Base-by-base conservation (phyloP, 2,888 invertebrate genomes). In the Drosophila ezoana region DNA sequence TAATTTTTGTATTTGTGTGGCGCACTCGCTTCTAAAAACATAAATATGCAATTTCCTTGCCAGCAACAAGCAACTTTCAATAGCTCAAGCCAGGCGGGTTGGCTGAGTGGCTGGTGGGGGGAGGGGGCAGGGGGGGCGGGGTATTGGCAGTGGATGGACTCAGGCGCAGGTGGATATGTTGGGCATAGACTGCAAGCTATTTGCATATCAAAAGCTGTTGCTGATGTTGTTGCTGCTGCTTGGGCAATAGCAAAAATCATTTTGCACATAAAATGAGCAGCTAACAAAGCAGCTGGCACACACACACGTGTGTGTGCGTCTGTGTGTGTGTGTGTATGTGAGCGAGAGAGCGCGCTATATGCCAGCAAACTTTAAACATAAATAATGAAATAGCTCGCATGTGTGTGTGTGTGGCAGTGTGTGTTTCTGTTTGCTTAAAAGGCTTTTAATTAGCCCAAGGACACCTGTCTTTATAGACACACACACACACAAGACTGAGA, bases 381-480 rank as follows among this genome's bases (percentile, higher is more conserved):
- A 79, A 81, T 81, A 81, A 75, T 71, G 66, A 68, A 80, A 78
- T 49, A 57, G 53, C 37, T 4, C 35, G 33, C 43, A 33, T 58
- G 37, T 38, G 18, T 28, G 43, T 38, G 3, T 33, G 28, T 35
- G 40, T 40, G 45, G 47, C 18, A 32, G 33, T n/a, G 33, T 40
- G 37, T 59, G 43, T 60, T 38, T 51, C 40, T 62, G 56, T 64
- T 33, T 53, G 45, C 64, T 43, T 48, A 59, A 57, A 68, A 72
- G 81, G 68, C 74, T 69, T 83, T 86, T 83, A 86, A 83, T 83
- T 83, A 86, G 87, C 64, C 70, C 83, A 83, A 86, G 87, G 87
- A 68, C 81, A 79, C 68, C 74, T 76, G 69, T 16, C 44, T 37
- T 63, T 20, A 3, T 18, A 48, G 16, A 48, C 40, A 32, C 60